Conservation (phyloP, 2,888 invertebrate genomes). For the Acleris cristana region DNA sequence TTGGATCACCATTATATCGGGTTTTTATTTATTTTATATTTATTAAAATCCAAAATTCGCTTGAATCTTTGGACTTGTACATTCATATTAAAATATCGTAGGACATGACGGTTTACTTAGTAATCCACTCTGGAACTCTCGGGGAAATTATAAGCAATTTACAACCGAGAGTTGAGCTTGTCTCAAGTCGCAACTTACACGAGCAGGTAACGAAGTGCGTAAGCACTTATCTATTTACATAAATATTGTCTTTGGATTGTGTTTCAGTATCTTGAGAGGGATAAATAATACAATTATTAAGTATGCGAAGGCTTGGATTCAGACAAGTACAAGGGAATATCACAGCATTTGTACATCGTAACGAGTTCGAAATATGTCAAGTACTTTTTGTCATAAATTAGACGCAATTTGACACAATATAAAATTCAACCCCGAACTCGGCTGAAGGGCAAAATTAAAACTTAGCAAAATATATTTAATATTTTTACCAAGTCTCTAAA, state of each 20-base stretch:
- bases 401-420: too few relatives aligned
- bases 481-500: too few relatives aligned
- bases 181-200: slow-evolving; percentile 11
- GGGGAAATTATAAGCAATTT: slow-evolving; percentile 48
- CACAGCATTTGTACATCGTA: too few relatives aligned
- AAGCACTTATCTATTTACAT: slow-evolving; percentile 20
- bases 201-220: background rate
- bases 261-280: background rate
- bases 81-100: slow-evolving; percentile 17
- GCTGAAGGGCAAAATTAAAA: too few relatives aligned
- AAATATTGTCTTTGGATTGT: background rate
- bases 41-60: background rate
- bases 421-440: too few relatives aligned
- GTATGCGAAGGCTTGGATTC: background rate
- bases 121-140: slow-evolving; percentile 43
- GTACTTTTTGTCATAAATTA: too few relatives aligned
- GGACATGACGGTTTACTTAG: slow-evolving; percentile 42
- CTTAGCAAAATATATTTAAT: too few relatives aligned
- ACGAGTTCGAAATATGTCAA: too few relatives aligned
- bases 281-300: background rate
- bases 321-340: too few relatives aligned
- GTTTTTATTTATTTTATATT: too few relatives aligned
- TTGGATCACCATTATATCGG: too few relatives aligned
- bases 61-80: slow-evolving; percentile 17
- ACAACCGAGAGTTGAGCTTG: slow-evolving; percentile 38